Evolutionary conservation across 2,888 invertebrate species (phyloP).

Genomic region (Synanthedon myopaeformis): DNA sequence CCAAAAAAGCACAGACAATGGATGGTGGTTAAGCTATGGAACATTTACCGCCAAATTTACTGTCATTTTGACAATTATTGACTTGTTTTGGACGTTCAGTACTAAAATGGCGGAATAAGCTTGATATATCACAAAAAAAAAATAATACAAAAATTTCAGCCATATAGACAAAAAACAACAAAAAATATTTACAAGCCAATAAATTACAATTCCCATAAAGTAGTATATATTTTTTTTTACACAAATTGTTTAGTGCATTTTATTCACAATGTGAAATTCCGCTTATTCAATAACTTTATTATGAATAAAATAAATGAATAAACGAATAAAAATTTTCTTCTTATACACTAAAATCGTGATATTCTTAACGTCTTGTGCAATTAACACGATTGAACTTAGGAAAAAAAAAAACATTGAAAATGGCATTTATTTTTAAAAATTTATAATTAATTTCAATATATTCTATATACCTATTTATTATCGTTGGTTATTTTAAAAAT

Average conservation of each 20-base stretch:
- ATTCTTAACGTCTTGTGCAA: constrained; percentile 24
- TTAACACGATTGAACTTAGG: constrained; percentile 21
- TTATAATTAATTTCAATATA: constrained; percentile 18
- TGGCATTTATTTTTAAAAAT: constrained; percentile 3
- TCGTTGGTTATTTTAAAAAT: constrained; percentile 47
- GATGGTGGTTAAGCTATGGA: too few species aligned
- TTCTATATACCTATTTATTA: constrained; percentile 55
- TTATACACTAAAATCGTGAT: constrained; percentile 38
- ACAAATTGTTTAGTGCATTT: constrained; percentile 46
- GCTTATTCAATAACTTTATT: not conserved
- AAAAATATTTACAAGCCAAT: constrained; percentile 29
- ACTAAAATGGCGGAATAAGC: constrained; percentile 3
- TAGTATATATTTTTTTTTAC: constrained; percentile 39
- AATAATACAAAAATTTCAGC: constrained; percentile 12
- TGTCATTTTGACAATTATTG: not conserved
- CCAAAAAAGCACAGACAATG: constrained; percentile 4
- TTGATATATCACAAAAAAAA: constrained; percentile 16
- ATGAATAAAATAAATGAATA: not conserved
- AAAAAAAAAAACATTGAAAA: constrained; percentile 7
- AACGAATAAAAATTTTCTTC: constrained; percentile 17
- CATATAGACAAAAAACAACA: constrained; percentile 15
- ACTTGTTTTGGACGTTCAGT: not conserved
- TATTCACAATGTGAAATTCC: constrained; percentile 53
- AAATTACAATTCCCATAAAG: constrained; percentile 45
- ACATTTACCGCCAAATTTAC: too few species aligned